phyloP scores from a whole-genome alignment of 2,113 vertebrate genomes.

The Phaethornis superciliosus region DNA sequence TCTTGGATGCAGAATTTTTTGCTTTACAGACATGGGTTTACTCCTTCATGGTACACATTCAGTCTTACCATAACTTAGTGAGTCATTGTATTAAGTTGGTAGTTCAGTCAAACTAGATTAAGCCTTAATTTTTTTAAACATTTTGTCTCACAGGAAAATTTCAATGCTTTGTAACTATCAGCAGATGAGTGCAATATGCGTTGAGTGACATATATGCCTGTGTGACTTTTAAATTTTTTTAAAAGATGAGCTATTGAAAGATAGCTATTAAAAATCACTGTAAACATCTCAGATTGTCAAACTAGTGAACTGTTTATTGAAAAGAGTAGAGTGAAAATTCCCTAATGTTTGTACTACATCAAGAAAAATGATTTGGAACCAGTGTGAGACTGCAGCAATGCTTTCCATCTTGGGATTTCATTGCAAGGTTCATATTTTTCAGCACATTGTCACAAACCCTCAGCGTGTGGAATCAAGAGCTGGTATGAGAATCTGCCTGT shows the following conservation, averaged over 20 bases:
- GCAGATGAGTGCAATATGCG: conserved; percentile 61
- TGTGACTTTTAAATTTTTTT: conserved; percentile 55
- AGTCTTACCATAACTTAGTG: background rate
- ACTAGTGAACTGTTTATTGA: conserved; percentile 8
- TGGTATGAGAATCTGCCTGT: background rate
- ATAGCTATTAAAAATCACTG: conserved; percentile 40
- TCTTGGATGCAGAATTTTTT: background rate
- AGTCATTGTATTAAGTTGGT: conserved; percentile 63
- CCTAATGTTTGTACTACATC: conserved; percentile 22
- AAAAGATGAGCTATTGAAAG: conserved; percentile 47
- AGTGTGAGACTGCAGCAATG: background rate
- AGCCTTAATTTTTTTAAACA: conserved; percentile 55
- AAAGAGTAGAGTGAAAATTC: conserved; percentile 29
- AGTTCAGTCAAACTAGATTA: conserved; percentile 74
- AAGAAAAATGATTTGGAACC: conserved; percentile 15
- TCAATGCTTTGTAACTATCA: conserved; percentile 62
- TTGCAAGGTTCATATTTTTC: background rate
- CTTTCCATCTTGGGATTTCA: conserved; percentile 38
- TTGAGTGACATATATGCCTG: conserved; percentile 71
- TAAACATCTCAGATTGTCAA: conserved; percentile 46
- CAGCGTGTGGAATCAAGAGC: background rate
- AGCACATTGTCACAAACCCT: background rate
- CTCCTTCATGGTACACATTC: background rate
- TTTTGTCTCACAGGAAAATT: conserved; percentile 69
- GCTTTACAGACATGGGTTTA: background rate